A percentile compares a stretch with the other conserved stretches of the same genome.
Conservation (phyloP, 1,140 invertebrate genomes). For the Lepeophtheirus salmonis region DNA sequence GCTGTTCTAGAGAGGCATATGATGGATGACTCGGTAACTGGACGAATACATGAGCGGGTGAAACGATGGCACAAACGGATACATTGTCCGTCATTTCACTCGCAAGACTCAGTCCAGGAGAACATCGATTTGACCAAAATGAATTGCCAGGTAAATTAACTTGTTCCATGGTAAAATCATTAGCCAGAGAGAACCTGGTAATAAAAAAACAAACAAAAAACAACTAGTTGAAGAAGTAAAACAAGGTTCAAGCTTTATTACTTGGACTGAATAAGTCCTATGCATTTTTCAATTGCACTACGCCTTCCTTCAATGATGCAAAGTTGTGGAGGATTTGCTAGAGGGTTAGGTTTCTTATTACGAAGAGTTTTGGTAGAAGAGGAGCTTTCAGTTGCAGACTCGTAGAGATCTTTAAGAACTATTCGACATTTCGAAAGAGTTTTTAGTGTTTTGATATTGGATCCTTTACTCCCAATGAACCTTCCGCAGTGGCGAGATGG, state of each 20-base stretch:
- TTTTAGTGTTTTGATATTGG: constrained; percentile 60
- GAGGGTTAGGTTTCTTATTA: constrained; percentile 1
- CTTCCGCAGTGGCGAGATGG: constrained; percentile 40
- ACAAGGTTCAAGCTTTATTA: constrained; percentile 1
- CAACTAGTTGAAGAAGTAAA: neutral
- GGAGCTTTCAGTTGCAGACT: constrained; percentile 48
- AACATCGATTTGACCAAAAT: constrained; percentile 17
- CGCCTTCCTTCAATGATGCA: constrained; percentile 36
- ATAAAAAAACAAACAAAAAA: neutral
- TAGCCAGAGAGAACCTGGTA: constrained; percentile 48
- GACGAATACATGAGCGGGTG: constrained; percentile 68
- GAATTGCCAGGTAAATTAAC: constrained; percentile 30
- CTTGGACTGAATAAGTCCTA: constrained; percentile 58
- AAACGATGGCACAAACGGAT: constrained; percentile 57
- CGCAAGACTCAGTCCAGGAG: constrained; percentile 52
- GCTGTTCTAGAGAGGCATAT: constrained; percentile 50
- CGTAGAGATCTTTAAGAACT: constrained; percentile 50
- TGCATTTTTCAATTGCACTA: constrained; percentile 50
- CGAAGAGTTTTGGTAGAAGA: constrained; percentile 55
- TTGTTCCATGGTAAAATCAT: constrained; percentile 52
- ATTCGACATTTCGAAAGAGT: constrained; percentile 52
- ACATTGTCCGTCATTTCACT: constrained; percentile 84
- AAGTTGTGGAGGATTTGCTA: constrained; percentile 19
- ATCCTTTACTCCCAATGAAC: constrained; percentile 63
- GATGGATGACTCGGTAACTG: constrained; percentile 83